Evolutionary conservation across 2,888 invertebrate genomes (phyloP), one percentile per base, ranked within the genome.

Genomic region (Cinara cedri): DNA sequence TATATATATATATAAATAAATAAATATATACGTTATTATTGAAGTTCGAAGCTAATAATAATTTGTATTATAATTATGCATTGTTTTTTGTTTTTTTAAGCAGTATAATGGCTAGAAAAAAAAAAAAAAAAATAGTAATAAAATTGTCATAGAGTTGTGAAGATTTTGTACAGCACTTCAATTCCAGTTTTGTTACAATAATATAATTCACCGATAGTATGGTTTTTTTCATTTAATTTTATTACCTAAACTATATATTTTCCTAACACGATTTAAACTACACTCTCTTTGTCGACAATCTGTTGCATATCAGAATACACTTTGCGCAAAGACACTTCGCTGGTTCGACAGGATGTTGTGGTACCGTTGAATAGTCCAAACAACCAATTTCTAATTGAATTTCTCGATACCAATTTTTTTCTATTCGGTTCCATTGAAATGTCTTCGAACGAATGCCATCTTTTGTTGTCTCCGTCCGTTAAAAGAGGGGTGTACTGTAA

Each of bases 361-460:
- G 89, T 91, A 82, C 91, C 92, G 84, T 91, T 91, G 85, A 94
- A 91, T 82, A 94, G 86, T 83, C 91, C 92, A 63, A 91, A 89
- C 84, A 94, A 86, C 92, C 93, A 94, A 82, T 89, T 88, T 83
- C 91, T 89, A 82, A 94, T 88, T 42, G 92, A 90, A 84, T 90
- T 89, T 81, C 90, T 88, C 54, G 88, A 86, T 54, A 82, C 82
- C 42, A 88, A 86, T 74, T 89, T 88, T 84, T 90, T 89, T 85
- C 91, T 87, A 55, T 89, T 81, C 0, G 82, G 83, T 80, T 82
- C 83, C 34, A 81, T 81, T 4, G 82, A 82, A 66, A 93, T 89
- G 82, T 91, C 90, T 86, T 94, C 94, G 72, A 93, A 87, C 66
- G 94, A 94, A 83, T 90, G 91, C 91, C 94, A 94, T 84, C 92